A percentile compares a stretch with the other conserved stretches of the same genome.
Evolutionary conservation across 2,888 invertebrate genomes (phyloP).

Genomic region (Microplitis manilae): DNA sequence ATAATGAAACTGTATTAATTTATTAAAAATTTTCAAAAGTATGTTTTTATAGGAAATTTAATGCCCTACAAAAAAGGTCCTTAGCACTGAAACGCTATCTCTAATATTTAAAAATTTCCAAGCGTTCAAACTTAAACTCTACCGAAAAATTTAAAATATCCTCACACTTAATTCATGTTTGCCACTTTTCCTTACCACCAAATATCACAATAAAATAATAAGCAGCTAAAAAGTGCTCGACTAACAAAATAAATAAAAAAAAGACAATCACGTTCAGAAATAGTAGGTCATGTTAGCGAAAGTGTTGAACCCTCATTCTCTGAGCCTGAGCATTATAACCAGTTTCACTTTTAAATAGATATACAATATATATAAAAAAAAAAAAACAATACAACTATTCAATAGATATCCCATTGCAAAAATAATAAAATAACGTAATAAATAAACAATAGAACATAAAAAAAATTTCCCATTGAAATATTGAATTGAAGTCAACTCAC

Average conservation of each 20-base stretch:
- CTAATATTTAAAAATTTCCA: too few relatives aligned
- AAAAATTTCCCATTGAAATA: neutral
- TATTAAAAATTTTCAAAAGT: too few relatives aligned
- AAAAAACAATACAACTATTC: too few relatives aligned
- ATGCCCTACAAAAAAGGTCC: too few relatives aligned
- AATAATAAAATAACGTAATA: neutral
- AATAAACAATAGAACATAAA: neutral
- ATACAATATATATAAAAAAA: neutral
- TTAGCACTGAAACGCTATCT: too few relatives aligned
- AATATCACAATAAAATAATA: too few relatives aligned
- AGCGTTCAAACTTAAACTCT: too few relatives aligned
- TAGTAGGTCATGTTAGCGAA: constrained; percentile 21
- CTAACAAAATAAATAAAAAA: constrained; percentile 6
- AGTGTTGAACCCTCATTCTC: constrained; percentile 17
- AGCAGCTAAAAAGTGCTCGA: neutral
- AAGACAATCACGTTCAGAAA: neutral
- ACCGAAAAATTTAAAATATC: too few relatives aligned
- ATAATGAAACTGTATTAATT: too few relatives aligned
- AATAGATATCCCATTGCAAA: neutral
- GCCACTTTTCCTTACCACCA: too few relatives aligned
- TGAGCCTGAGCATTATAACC: neutral
- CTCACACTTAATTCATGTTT: too few relatives aligned
- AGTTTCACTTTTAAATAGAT: constrained; percentile 17
- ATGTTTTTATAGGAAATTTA: too few relatives aligned
- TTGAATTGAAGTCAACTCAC: constrained; percentile 67